Percentiles rank a stretch among this genome's conserved stretches.
Evolutionary conservation across 2,113 vertebrate genomes (phyloP).

Genomic region (Porphyrio hochstetteri): DNA sequence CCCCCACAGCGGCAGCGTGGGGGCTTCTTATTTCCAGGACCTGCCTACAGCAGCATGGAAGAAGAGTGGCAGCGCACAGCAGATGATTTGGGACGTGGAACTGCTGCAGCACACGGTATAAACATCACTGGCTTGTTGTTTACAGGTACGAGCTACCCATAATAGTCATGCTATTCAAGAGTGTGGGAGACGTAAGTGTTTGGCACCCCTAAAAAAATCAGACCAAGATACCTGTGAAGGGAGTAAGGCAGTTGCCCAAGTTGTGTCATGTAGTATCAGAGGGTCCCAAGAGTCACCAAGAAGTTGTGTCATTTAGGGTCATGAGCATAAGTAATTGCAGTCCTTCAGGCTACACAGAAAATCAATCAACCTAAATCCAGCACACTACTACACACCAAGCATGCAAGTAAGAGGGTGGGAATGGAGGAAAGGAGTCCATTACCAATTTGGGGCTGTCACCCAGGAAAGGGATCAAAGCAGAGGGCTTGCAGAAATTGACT

Average conservation of each 20-base stretch:
- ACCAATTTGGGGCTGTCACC: not conserved
- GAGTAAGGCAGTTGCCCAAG: not conserved
- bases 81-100: not conserved
- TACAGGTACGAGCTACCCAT: not conserved
- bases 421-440: not conserved
- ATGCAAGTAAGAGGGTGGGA: not conserved
- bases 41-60: not conserved
- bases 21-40: not conserved
- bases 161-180: not conserved
- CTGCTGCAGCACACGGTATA: not conserved
- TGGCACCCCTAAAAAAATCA: not conserved
- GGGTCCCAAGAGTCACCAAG: not conserved
- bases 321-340: not conserved
- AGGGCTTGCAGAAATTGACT: not conserved
- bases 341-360: not conserved
- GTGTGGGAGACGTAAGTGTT: fast-evolving
- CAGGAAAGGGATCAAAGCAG: not conserved
- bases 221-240: not conserved
- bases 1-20: not conserved
- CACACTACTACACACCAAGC: not conserved
- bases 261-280: too few relatives aligned
- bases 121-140: not conserved
- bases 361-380: not conserved
- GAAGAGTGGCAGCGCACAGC: not conserved
- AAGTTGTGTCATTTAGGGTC: not conserved